Base-by-base conservation (phyloP, 2,113 vertebrate genomes). In the Prunella fulvescens region DNA sequence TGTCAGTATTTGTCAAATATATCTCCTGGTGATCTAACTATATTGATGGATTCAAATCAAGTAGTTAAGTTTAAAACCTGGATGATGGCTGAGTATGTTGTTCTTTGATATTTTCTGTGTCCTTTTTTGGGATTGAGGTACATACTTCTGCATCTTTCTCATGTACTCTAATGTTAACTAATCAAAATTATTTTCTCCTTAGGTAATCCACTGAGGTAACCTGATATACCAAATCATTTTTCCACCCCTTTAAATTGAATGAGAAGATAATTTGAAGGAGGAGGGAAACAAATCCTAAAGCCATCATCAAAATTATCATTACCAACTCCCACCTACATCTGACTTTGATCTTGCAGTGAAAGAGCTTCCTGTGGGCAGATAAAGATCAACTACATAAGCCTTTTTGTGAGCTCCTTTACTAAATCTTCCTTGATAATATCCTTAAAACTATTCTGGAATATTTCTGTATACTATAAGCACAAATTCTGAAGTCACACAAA, bases 171-270 rank as follows among this genome's bases (percentile, higher is more conserved):
- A 16, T 26, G 19, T 31, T 90, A 67, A n/a, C 8, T 35, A 74
- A 35, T 66, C 37, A 42, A 45, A 74, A 31, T 40, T 10, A 53
- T 57, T 85, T 90, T 90, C 23, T 86, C 8, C 51, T 53, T 62
- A 71, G 10, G 4, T 26, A 73, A 65, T 45, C 10, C 9, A 42
- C 4, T 62, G n/a, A 79, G 3, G 10, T 53, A 79, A 66, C 6
- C 6, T 62, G 28, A 66, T 15, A 61, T 0, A 73, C n/a, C 2
- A 26, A 47, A 67, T 35, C 0, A 0, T 51, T 76, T 67, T 50
- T 37, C 28, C 17, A 54, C 3, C 8, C 6, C 18, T 64, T 71
- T 51, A 51, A 51, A 35, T 0, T 73, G 22, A 91, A 70, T 3
- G 60, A 40, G 14, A 31, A 56, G 14, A 39, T 47, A 65, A 48